Evolutionary conservation across 2,113 vertebrate genomes (phyloP), one percentile per base, ranked within the genome.

Genomic region (Nothoprocta pentlandii): DNA sequence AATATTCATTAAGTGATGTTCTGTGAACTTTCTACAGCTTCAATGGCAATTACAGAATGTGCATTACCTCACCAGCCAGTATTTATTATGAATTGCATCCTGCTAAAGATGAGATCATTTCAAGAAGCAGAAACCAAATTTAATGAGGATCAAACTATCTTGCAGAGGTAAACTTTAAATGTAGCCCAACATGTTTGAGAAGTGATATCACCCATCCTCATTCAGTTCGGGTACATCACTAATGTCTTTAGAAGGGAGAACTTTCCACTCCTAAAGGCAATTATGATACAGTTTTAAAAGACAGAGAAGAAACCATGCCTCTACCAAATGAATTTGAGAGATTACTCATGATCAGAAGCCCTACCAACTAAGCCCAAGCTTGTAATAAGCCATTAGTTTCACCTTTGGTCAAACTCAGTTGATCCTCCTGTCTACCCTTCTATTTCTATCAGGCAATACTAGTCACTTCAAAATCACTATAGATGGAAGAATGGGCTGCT

Each of bases 31-130:
- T 85, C 91, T 69, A 53, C 70, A 85, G 80, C 89, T 91, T 94
- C 8, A 7, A 36, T 15, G 36, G 62, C 85, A 86, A 64, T 71
- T 92, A 93, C 39, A 66, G 62, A 94, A 93, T 30, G 8, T 47
- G 69, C 86, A 90, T 89, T 95, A 96, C 86, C 62, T 94, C 91
- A 95, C 32, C 77, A 85, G 62, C 22, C 74, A 92, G 2, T 93
- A 81, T 66, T 86, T 86, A 69, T 90, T 84, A 87, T 56, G 34
- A 92, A 96, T 25, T 79, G 89, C 74, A 93, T 94, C 89, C 94
- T 94, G 86, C 90, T 75, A 75, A 90, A 64, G 51, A 92, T 86
- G 94, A 96, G 74, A 89, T 89, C 58, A 93, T 81, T 88, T 92
- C 69, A 90, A 78, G 85, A 58, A 88, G 53, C 34, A 90, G 80